Conservation (phyloP, 1,140 invertebrate species). For the Drosophila teissieri region DNA sequence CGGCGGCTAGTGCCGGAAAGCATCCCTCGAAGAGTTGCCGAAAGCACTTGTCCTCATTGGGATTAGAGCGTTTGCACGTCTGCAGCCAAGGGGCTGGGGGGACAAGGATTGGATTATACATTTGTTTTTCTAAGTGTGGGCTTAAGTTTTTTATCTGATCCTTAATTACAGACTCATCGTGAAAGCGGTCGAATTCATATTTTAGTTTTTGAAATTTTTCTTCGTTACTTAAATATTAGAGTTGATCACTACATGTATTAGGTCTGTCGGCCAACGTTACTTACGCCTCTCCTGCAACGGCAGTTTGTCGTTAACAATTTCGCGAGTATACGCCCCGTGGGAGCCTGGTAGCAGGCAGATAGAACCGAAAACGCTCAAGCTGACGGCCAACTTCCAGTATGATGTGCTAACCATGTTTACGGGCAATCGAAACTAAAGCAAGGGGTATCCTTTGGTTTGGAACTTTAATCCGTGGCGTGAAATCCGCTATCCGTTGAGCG, state of each 20-base stretch:
- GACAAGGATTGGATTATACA: background rate
- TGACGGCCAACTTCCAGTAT: slow-evolving; percentile 53
- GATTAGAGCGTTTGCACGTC: slow-evolving; percentile 74
- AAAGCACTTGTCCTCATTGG: slow-evolving; percentile 83
- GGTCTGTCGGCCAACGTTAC: slow-evolving; percentile 13
- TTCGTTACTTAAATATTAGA: too few relatives aligned
- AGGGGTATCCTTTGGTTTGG: slow-evolving; percentile 30
- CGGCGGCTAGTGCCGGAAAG: slow-evolving; percentile 80
- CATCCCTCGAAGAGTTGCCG: slow-evolving; percentile 74
- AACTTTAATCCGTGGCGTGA: slow-evolving; percentile 3
- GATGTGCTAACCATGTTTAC: slow-evolving; percentile 51
- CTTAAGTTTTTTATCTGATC: too few relatives aligned
- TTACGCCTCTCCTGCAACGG: slow-evolving; percentile 80
- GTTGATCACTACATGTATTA: background rate
- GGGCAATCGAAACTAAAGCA: background rate
- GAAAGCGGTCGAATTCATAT: too few relatives aligned
- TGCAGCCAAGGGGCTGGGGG: slow-evolving; percentile 75
- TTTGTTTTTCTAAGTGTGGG: background rate
- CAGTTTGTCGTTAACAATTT: slow-evolving; percentile 80
- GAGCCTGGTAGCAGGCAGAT: slow-evolving; percentile 30
- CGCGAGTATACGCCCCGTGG: slow-evolving; percentile 62
- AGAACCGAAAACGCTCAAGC: slow-evolving; percentile 26
- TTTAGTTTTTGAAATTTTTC: background rate
- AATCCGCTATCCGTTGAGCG: slow-evolving; percentile 31
- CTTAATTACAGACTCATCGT: too few relatives aligned